These are phyloP conservation scores for Bos taurus DNA, from an alignment of 2,113 vertebrate genomes.

Conservation along the genomic window ARS-UCD2.0 NC_037348.1:30309001-30309500, in stretches of 20 bases:
- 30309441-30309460: not conserved
- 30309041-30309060: not conserved
- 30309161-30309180: not conserved
- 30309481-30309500: not conserved
- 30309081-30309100: not conserved
- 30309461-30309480: not conserved
- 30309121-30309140: not conserved
- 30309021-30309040: not conserved
- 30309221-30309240: not conserved
- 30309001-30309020: not conserved
- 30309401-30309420: not conserved
- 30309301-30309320: accelerated
- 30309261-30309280: not conserved
- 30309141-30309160: not conserved
- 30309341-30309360: not conserved
- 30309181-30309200: not conserved
- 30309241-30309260: not conserved
- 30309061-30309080: not conserved
- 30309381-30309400: not conserved
- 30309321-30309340: not conserved
- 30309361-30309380: not conserved
- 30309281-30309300: not conserved
- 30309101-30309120: not conserved
- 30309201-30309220: not conserved
- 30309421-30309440: not conserved